Evolutionary conservation across 2,888 invertebrate genomes (phyloP).

Genomic region (Cheilosia variabilis): DNA sequence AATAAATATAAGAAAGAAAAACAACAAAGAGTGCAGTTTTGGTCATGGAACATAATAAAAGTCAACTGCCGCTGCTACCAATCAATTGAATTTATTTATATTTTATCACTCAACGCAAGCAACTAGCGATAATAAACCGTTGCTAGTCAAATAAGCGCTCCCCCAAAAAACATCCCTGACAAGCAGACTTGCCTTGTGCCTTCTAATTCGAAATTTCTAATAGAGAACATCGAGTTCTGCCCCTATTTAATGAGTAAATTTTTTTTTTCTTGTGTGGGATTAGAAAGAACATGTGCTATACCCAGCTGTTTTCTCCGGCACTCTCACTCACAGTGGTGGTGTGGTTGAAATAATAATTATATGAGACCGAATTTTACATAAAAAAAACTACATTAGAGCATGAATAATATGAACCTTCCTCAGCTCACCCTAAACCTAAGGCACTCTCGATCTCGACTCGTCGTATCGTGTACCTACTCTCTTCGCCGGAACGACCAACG

Average conservation of each 20-base stretch:
- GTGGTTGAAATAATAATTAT: slow-evolving; percentile 31
- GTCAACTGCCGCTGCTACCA: neutral
- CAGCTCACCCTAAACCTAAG: slow-evolving; percentile 17
- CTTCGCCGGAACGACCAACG: slow-evolving; percentile 41
- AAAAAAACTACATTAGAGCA: slow-evolving; percentile 5
- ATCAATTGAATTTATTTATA: slow-evolving; percentile 5
- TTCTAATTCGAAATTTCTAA: neutral
- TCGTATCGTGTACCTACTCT: slow-evolving; percentile 35
- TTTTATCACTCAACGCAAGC: slow-evolving; percentile 29
- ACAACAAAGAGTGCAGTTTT: slow-evolving; percentile 5
- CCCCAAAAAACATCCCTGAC: slow-evolving; percentile 34
- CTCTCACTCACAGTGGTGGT: slow-evolving; percentile 10
- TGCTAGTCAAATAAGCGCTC: slow-evolving; percentile 2
- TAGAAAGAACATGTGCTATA: slow-evolving; percentile 55
- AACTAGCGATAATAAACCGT: slow-evolving; percentile 40
- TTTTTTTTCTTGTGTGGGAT: slow-evolving; percentile 15
- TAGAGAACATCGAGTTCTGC: slow-evolving; percentile 21
- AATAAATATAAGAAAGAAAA: slow-evolving; percentile 5
- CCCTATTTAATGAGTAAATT: slow-evolving; percentile 25
- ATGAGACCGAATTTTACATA: slow-evolving; percentile 26
- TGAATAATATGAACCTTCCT: slow-evolving; percentile 31
- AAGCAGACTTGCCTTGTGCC: slow-evolving; percentile 11
- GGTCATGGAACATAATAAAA: slow-evolving; percentile 1
- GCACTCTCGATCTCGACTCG: neutral
- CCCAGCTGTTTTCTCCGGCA: slow-evolving; percentile 64